Evolutionary conservation across 2,113 vertebrate species (phyloP).

Genomic region (Hiodon alosoides): DNA sequence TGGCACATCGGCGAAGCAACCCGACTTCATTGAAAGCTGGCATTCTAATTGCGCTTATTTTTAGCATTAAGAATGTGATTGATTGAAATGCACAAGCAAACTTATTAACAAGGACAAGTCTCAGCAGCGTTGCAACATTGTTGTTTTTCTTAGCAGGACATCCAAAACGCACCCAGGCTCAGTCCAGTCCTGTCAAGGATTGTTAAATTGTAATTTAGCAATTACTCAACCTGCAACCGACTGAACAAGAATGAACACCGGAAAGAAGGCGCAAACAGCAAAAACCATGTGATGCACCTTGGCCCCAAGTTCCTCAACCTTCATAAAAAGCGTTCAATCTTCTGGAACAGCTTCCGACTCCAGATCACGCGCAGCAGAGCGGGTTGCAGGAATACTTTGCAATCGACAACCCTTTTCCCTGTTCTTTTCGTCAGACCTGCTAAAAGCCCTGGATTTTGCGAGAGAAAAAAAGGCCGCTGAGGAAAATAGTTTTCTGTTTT

Average conservation of each 20-base stretch:
- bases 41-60: background rate
- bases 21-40: background rate
- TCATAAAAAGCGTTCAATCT: too few species aligned
- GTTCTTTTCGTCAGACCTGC: slow-evolving; percentile 9
- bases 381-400: slow-evolving; percentile 9
- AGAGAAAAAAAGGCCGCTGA: slow-evolving; percentile 19
- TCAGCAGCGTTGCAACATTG: background rate
- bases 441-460: slow-evolving; percentile 26
- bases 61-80: background rate
- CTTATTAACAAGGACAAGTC: background rate
- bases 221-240: too few species aligned
- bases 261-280: too few species aligned
- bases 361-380: too few species aligned
- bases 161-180: too few species aligned
- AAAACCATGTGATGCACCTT: too few species aligned
- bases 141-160: too few species aligned
- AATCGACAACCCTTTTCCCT: background rate
- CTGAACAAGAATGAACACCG: too few species aligned
- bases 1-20: background rate
- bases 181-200: too few species aligned
- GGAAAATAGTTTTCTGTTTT: background rate
- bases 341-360: too few species aligned
- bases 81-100: background rate
- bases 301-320: too few species aligned
- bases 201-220: too few species aligned